Evolutionary conservation across 2,113 vertebrate genomes (phyloP).

Genomic region (Fregetta grallaria): DNA sequence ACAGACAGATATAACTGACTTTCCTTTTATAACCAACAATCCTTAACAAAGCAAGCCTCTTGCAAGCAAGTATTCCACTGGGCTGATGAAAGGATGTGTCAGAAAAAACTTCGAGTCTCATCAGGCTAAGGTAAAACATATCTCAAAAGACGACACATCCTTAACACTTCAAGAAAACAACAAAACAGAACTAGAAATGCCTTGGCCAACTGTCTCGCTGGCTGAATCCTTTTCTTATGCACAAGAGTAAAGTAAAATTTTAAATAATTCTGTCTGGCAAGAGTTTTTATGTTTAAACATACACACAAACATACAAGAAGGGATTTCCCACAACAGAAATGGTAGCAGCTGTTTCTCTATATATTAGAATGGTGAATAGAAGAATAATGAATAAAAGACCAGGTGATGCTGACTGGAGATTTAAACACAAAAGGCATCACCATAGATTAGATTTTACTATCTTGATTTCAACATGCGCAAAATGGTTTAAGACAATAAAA

Average conservation of each 20-base stretch:
- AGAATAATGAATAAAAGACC: neutral
- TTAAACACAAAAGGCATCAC: neutral
- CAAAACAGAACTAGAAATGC: neutral
- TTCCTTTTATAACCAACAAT: neutral
- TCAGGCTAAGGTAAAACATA: neutral
- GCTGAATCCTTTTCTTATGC: constrained; percentile 12
- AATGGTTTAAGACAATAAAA: neutral
- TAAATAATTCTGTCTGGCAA: neutral
- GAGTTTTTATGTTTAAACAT: neutral
- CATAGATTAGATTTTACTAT: neutral
- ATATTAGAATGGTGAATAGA: neutral
- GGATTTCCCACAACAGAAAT: neutral
- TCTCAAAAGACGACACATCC: neutral
- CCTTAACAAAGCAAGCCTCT: neutral
- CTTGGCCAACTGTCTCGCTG: neutral
- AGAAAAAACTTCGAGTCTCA: neutral
- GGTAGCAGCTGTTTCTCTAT: neutral
- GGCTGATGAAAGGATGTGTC: neutral
- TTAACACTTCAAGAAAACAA: constrained; percentile 28
- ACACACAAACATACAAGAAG: neutral
- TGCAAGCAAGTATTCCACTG: neutral
- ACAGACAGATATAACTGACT: neutral
- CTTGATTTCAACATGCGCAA: neutral
- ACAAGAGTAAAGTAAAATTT: constrained; percentile 45
- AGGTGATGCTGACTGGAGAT: neutral